Evolutionary conservation across 2,113 vertebrate genomes (phyloP), one percentile per base, ranked within the genome.

Genomic region (Hypomesus transpacificus): DNA sequence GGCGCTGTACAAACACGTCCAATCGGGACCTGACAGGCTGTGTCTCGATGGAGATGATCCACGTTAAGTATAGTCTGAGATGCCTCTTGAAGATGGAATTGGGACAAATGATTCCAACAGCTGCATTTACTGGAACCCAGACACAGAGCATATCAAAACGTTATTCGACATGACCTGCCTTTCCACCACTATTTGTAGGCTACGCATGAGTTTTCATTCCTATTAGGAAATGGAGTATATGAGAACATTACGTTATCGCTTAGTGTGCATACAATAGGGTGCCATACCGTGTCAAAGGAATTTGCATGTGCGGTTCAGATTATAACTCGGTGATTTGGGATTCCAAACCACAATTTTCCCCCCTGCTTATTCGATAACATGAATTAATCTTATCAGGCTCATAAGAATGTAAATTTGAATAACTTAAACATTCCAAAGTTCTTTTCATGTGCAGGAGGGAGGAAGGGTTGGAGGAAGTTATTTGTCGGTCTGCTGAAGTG

Each of bases 401-500:
- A 73, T 71, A 46, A 22, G 60, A 76, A 70, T 74, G 75, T 70
- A 79, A 74, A 82, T 75, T 81, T 83, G 83, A 85, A 81, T 81
- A 82, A 85, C 80, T 83, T 86, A 80, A 87, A 75, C 73, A 71
- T 86, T 71, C 56, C 50, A 79, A 82, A 80, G 80, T 82, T 74
- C 80, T 87, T 86, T 87, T 80, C 72, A 85, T 86, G 81, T 80
- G 80, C 72, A 71, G 63, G 59, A 65, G 73, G 71, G 58, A 80
- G 70, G 53, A 70, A 18, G 59, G 61, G 73, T 59, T 70, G 80
- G 71, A 83, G 83, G 80, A 90, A 90, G 87, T 89, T 89, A 83
- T 88, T 89, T 84, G 77, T 83, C 70, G 78, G 81, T 85, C 85
- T 85, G 81, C 50, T 87, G 85, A 91, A 91, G 89, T 82, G 87